A percentile compares a stretch with the other conserved stretches of the same genome.
phyloP scores from a whole-genome alignment of 2,888 invertebrate species.

The Schizaphis graminum region DNA sequence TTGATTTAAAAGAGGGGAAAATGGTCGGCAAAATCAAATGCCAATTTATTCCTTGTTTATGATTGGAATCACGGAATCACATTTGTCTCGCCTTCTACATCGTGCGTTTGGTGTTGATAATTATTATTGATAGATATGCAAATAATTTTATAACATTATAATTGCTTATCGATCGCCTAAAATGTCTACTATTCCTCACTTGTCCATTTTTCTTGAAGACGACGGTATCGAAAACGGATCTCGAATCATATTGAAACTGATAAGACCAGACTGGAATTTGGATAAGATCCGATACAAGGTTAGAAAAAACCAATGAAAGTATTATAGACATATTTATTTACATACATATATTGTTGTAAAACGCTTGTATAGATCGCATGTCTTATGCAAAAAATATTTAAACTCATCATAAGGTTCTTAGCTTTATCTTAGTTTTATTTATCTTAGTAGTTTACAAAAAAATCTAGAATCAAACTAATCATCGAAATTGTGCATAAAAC shows the following conservation, averaged over 20 bases:
- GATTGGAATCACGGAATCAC: not conserved
- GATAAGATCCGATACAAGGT: constrained; percentile 82
- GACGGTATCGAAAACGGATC: constrained; percentile 78
- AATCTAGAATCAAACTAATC: constrained; percentile 7
- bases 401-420: not conserved
- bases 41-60: not conserved
- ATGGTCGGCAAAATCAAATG: not conserved
- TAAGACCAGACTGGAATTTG: constrained; percentile 81
- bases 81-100: not conserved
- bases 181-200: constrained; percentile 56
- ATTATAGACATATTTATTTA: not conserved
- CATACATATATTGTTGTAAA: not conserved
- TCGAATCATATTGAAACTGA: constrained; percentile 76
- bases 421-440: not conserved
- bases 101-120: not conserved
- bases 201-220: constrained; percentile 74
- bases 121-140: not conserved
- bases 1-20: not conserved
- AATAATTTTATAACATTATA: not conserved
- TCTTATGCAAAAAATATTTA: not conserved
- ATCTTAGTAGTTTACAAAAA: not conserved
- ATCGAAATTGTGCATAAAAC: constrained; percentile 49
- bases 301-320: constrained; percentile 67
- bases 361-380: not conserved
- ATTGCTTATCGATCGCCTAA: not conserved